Percentiles rank a stretch among this genome's conserved stretches.
phyloP scores from a whole-genome alignment of 2,888 invertebrate species.

The Malachius bipustulatus region DNA sequence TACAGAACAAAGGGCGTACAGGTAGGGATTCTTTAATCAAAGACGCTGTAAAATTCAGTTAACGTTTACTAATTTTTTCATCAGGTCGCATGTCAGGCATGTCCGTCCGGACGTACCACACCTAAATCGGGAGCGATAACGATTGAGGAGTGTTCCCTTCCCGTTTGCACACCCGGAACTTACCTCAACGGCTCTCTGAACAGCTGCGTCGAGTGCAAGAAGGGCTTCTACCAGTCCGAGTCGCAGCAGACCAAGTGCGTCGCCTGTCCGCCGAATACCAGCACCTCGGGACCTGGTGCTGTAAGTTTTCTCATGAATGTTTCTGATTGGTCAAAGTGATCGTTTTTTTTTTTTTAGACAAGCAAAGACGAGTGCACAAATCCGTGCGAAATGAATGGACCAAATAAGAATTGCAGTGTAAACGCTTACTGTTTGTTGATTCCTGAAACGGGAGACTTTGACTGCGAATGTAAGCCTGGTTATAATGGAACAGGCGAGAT shows the following conservation, averaged over 20 bases:
- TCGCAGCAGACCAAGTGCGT: conserved; percentile 78
- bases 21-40: too few species aligned
- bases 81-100: conserved; percentile 74
- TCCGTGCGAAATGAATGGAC: conserved; percentile 75
- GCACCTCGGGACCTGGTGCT: conserved; percentile 71
- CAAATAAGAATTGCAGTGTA: conserved; percentile 73
- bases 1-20: conserved; percentile 71
- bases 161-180: conserved; percentile 73
- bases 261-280: conserved; percentile 81
- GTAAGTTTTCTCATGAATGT: conserved; percentile 41
- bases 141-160: conserved; percentile 84
- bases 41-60: too few species aligned
- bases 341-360: conserved; percentile 40
- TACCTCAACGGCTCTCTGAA: conserved; percentile 79
- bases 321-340: too few species aligned
- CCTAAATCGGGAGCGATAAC: conserved; percentile 72
- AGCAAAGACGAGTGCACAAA: conserved; percentile 77
- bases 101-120: conserved; percentile 84
- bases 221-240: conserved; percentile 83
- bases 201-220: conserved; percentile 75
- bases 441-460: conserved; percentile 72
- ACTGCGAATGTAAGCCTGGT: conserved; percentile 87
- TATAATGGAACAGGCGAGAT: conserved; percentile 78
- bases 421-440: conserved; percentile 81
- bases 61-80: too few species aligned